Base-by-base conservation (phyloP, 2,113 vertebrate species). In the Ascaphus truei region DNA sequence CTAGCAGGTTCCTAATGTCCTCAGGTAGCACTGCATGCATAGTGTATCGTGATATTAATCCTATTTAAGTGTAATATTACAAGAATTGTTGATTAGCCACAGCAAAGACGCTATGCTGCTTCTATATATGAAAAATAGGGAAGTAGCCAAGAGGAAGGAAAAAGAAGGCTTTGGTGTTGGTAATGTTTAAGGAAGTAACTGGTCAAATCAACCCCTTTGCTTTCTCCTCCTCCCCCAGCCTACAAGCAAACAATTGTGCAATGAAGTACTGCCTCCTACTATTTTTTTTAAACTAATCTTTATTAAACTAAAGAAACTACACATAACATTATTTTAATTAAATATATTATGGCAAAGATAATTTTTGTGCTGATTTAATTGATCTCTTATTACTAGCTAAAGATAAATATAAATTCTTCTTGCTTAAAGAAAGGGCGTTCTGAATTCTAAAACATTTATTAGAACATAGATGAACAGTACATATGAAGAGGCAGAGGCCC, bases 131-230 rank as follows among this genome's bases (percentile, higher is more conserved):
- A 18, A 60, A 61, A 71, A 71, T 57, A 71, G 55, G 67, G 67
- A 71, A 71, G 67, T 60, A 51, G 16, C 45, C n/a, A n/a, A 30
- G 33, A 51, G 67, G 66, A 59, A 66, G 47, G n/a, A 69, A 50
- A 22, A 34, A 52, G 30, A 37, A 61, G 25, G 52, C 65, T 27
- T 61, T 7, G 20, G 50, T 16, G 47, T 37, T 30, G 37, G 16
- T 27, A 33, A 16, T 52, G 57, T 71, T 71, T 61, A 61, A 71
- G 67, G 67, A 71, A 71, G 67, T 71, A 41, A 53, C 25, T 31
- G 67, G 67, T 52, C 67, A 71, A 59, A 52, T 61, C 56, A 39
- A 41, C 57, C 56, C 29, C 33, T 16, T 41, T 30, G 27, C 26
- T 16, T 23, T 31, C 26, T 9, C 30, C 66, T 41, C 67, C 56